Evolutionary conservation across 1,140 invertebrate species (phyloP).

Genomic region (Agraylea sexmaculata): DNA sequence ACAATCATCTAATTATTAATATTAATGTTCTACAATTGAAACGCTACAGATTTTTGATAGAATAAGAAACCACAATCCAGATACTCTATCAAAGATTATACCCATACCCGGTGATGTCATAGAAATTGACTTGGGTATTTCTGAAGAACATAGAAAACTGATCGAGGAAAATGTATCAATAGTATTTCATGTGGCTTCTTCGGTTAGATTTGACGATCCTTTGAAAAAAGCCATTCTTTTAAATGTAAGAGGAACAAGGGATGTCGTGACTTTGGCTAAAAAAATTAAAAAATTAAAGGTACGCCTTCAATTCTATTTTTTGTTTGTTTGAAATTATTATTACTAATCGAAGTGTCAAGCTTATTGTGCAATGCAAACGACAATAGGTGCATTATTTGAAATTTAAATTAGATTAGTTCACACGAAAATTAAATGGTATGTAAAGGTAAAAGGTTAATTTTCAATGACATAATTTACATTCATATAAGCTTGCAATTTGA

Average conservation of each 20-base stretch:
- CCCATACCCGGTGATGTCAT: conserved; percentile 49
- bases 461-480: too few relatives aligned
- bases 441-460: too few relatives aligned
- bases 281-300: conserved; percentile 39
- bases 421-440: too few relatives aligned
- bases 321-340: not conserved
- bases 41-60: conserved; percentile 27
- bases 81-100: conserved; percentile 35
- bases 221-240: conserved; percentile 44
- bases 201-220: conserved; percentile 59
- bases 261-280: conserved; percentile 40
- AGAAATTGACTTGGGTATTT: conserved; percentile 17
- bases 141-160: conserved; percentile 9
- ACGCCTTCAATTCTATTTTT: too few relatives aligned
- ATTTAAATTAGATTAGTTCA: too few relatives aligned
- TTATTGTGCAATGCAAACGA: conserved; percentile 30
- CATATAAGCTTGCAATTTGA: too few relatives aligned
- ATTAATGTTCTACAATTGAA: too few relatives aligned
- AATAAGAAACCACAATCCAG: conserved; percentile 28
- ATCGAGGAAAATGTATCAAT: conserved; percentile 27
- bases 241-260: conserved; percentile 42
- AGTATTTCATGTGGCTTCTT: conserved; percentile 17
- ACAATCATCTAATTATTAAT: too few relatives aligned
- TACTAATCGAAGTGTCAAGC: not conserved
- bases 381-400: too few relatives aligned